Conservation (phyloP, 1,140 invertebrate species). For the Lucilia cuprina region DNA sequence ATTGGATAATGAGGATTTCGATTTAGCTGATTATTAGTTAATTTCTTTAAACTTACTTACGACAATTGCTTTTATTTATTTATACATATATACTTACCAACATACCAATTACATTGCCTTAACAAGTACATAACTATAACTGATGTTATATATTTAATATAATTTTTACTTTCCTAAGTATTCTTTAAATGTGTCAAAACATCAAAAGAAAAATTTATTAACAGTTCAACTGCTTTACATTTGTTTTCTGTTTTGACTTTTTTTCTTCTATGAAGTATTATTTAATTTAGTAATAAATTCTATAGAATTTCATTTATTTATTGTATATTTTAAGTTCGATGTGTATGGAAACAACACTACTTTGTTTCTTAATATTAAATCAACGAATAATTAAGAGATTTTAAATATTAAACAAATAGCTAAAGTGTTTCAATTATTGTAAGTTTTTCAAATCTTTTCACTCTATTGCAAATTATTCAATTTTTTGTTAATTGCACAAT, state of each 20-base stretch:
- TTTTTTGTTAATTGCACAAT: too few relatives aligned
- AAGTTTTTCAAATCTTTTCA: too few relatives aligned
- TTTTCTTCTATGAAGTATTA: slow-evolving; percentile 2
- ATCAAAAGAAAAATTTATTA: neutral
- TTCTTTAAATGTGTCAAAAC: neutral
- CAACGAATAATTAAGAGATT: too few relatives aligned
- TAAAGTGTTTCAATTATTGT: too few relatives aligned
- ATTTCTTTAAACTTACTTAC: slow-evolving; percentile 8
- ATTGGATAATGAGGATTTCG: slow-evolving; percentile 81
- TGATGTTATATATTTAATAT: too few relatives aligned
- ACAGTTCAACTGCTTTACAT: neutral
- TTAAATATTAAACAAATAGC: too few relatives aligned
- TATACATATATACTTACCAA: neutral
- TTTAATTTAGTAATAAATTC: neutral
- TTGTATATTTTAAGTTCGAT: too few relatives aligned
- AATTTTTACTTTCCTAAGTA: neutral
- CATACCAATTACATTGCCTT: neutral
- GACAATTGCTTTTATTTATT: neutral
- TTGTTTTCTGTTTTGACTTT: neutral
- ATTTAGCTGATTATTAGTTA: slow-evolving; percentile 92
- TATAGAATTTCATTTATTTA: too few relatives aligned
- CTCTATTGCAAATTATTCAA: too few relatives aligned
- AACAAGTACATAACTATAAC: too few relatives aligned
- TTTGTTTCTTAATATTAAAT: too few relatives aligned
- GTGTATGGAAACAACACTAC: too few relatives aligned